Evolutionary conservation across 2,797 vertebrate species (phyloP).

Genomic region (Sciurus vulgaris): DNA sequence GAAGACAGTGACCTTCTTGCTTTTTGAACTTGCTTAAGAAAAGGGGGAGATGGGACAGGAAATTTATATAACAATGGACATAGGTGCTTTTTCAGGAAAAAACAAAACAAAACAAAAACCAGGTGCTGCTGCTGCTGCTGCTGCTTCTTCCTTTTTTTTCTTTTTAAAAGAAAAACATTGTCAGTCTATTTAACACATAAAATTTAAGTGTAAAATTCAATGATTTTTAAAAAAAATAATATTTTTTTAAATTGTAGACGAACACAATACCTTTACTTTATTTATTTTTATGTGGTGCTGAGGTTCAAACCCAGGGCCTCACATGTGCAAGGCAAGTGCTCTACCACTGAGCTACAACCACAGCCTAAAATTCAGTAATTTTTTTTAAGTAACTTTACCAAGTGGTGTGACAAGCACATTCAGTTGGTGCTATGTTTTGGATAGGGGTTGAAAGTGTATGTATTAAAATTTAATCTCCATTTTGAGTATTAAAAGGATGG

Average conservation of each 20-base stretch:
- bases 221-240: neutral
- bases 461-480: neutral
- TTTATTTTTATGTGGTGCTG: too few species aligned
- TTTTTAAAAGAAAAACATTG: neutral
- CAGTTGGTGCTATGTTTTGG: neutral
- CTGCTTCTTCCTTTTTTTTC: neutral
- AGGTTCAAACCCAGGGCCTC: too few species aligned
- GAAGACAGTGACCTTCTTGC: neutral
- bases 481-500: neutral
- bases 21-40: neutral
- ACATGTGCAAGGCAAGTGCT: too few species aligned
- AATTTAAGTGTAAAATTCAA: neutral
- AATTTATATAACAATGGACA: neutral
- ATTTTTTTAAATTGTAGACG: too few species aligned
- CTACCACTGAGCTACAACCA: too few species aligned
- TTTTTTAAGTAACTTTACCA: neutral
- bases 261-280: too few species aligned
- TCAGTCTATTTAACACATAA: neutral
- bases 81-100: neutral
- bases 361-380: neutral
- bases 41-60: neutral
- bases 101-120: too few species aligned
- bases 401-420: neutral
- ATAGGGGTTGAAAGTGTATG: neutral
- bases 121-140: too few species aligned